Percentiles rank a stretch among this genome's conserved stretches.
Evolutionary conservation across 2,888 invertebrate species (phyloP).

Genomic region (Emesis russula): DNA sequence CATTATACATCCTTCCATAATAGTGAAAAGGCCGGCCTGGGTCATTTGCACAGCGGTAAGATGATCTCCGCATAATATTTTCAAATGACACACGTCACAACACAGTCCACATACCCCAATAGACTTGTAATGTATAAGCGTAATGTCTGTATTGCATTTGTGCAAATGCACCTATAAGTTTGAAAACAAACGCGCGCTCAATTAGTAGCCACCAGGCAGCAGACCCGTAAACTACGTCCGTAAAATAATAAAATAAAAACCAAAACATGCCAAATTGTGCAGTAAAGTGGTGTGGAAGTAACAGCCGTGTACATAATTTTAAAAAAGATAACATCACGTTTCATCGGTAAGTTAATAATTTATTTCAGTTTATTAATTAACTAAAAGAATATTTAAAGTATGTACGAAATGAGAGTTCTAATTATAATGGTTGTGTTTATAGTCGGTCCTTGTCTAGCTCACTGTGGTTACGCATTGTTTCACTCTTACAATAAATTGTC

Average conservation of each 20-base stretch:
- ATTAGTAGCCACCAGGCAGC: slow-evolving; percentile 11
- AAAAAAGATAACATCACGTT: neutral
- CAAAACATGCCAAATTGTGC: slow-evolving; percentile 5
- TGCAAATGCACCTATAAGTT: too few relatives aligned
- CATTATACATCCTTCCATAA: too few relatives aligned
- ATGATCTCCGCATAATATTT: too few relatives aligned
- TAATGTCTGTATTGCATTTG: too few relatives aligned
- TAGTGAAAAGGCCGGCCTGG: too few relatives aligned
- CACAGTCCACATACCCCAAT: too few relatives aligned
- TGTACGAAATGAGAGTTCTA: slow-evolving; percentile 9
- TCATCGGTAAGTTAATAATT: neutral
- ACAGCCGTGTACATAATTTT: neutral
- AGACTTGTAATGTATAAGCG: too few relatives aligned
- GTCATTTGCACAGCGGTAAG: too few relatives aligned
- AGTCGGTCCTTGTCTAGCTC: slow-evolving; percentile 11
- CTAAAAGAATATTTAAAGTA: slow-evolving; percentile 6
- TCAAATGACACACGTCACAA: too few relatives aligned
- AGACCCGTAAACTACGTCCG: slow-evolving; percentile 9
- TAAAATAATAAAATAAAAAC: slow-evolving; percentile 13
- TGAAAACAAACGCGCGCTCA: neutral
- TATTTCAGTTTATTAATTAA: neutral
- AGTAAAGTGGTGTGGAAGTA: slow-evolving; percentile 15
- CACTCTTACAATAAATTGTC: slow-evolving; percentile 9
- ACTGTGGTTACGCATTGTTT: slow-evolving; percentile 12
- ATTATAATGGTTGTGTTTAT: slow-evolving; percentile 7